Percentiles rank a stretch among this genome's conserved stretches.
phyloP scores from a whole-genome alignment of 1,140 invertebrate species.

The Drosophila grimshawi region DNA sequence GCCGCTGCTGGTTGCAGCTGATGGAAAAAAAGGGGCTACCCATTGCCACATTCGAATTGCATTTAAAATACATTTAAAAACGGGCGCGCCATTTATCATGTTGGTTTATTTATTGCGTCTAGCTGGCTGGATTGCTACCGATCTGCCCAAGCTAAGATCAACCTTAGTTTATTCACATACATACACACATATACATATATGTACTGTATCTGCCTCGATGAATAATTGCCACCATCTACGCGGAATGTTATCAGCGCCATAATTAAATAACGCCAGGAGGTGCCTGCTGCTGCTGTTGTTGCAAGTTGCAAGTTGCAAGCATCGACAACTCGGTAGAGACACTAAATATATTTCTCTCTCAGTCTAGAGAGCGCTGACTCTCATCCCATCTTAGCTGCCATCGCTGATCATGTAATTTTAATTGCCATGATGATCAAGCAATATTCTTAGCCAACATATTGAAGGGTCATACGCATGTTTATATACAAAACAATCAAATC shows the following conservation, averaged over 20 bases:
- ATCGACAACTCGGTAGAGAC: neutral
- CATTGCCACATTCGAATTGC: constrained; percentile 75
- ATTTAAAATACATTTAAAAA: constrained; percentile 83
- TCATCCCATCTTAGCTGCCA: constrained; percentile 20
- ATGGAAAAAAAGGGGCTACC: constrained; percentile 35
- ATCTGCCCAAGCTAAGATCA: constrained; percentile 29
- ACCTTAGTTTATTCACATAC: constrained; percentile 13
- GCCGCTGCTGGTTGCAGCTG: constrained; percentile 26
- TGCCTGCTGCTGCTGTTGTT: constrained; percentile 11
- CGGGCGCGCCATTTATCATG: constrained; percentile 74
- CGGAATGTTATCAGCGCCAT: constrained; percentile 83
- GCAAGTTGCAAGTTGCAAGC: too few species aligned
- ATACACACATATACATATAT: neutral
- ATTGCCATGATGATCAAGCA: constrained; percentile 61
- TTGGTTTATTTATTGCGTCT: constrained; percentile 78
- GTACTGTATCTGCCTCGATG: constrained; percentile 55
- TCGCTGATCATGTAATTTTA: constrained; percentile 56
- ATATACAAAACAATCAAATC: constrained; percentile 62
- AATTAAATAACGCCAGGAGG: constrained; percentile 84
- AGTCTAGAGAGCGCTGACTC: neutral
- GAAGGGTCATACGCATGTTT: constrained; percentile 52
- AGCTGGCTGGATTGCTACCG: constrained; percentile 50
- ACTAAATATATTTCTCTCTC: neutral
- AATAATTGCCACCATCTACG: constrained; percentile 84
- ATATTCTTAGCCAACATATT: constrained; percentile 31